Evolutionary conservation across 2,888 invertebrate species (phyloP).

Genomic region (Drosophila anomelani): DNA sequence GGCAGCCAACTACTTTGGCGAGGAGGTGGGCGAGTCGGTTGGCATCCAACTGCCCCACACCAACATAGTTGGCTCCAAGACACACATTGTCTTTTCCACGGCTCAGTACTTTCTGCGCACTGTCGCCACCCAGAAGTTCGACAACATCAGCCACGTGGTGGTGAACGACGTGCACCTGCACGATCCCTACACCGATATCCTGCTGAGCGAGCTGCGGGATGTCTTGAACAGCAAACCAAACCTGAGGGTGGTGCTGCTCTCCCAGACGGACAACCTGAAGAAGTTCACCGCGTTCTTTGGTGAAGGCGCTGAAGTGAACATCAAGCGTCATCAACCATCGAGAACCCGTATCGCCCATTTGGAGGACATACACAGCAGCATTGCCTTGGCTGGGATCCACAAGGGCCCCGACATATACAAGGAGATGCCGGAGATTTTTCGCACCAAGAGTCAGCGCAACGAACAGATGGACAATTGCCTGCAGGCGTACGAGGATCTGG

Average conservation of each 20-base stretch:
- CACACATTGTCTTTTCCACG: constrained; percentile 59
- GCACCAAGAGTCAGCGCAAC: constrained; percentile 44
- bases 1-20: constrained; percentile 48
- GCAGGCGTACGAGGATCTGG: constrained; percentile 58
- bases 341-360: constrained; percentile 49
- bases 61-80: constrained; percentile 38
- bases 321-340: background rate
- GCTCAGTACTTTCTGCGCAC: constrained; percentile 53
- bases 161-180: constrained; percentile 64
- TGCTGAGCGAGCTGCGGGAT: constrained; percentile 55
- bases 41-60: constrained; percentile 54
- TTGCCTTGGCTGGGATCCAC: constrained; percentile 35
- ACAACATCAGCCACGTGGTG: constrained; percentile 58
- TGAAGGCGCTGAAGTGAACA: constrained; percentile 46
- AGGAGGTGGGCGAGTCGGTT: constrained; percentile 59
- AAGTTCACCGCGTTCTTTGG: constrained; percentile 50
- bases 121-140: constrained; percentile 30
- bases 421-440: constrained; percentile 34
- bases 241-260: constrained; percentile 57
- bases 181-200: constrained; percentile 56
- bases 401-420: constrained; percentile 46
- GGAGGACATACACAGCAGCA: constrained; percentile 51
- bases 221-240: constrained; percentile 32
- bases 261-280: constrained; percentile 23
- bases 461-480: constrained; percentile 60